Conservation (phyloP, 2,113 vertebrate genomes). For the Calonectris borealis region DNA sequence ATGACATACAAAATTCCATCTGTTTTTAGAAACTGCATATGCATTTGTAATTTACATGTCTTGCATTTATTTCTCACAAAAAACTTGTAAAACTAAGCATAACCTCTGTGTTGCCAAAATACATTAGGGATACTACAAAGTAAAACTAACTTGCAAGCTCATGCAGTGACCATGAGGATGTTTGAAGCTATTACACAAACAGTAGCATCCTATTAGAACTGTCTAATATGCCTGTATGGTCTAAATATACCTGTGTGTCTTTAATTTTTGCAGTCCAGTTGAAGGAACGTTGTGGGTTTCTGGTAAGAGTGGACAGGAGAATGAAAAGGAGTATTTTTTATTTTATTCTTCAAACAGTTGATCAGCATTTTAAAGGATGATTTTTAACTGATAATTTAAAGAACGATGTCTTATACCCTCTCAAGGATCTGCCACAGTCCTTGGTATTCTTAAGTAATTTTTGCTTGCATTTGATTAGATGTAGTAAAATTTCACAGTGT, state of each 20-base stretch:
- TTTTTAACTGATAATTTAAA: not conserved
- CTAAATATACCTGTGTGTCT: not conserved
- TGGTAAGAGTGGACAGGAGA: not conserved
- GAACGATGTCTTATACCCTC: rapidly evolving
- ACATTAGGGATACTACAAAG: not conserved
- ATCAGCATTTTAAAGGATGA: not conserved
- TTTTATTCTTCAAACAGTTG: not conserved
- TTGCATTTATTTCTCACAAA: not conserved
- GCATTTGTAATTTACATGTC: not conserved
- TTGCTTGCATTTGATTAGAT: not conserved
- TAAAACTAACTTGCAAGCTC: not conserved
- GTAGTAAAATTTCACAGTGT: not conserved
- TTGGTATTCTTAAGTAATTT: not conserved
- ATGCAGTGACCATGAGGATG: not conserved
- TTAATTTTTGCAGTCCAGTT: not conserved
- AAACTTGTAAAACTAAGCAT: not conserved
- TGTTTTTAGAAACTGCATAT: not conserved
- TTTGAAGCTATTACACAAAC: not conserved
- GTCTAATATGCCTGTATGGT: not conserved
- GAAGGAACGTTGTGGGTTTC: not conserved
- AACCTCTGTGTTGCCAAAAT: not conserved
- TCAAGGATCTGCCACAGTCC: not conserved
- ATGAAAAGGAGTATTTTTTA: not conserved
- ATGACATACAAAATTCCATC: not conserved
- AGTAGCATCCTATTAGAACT: not conserved